Conservation (phyloP, 64 coral and sea anemone species). For the Porites lutea region DNA sequence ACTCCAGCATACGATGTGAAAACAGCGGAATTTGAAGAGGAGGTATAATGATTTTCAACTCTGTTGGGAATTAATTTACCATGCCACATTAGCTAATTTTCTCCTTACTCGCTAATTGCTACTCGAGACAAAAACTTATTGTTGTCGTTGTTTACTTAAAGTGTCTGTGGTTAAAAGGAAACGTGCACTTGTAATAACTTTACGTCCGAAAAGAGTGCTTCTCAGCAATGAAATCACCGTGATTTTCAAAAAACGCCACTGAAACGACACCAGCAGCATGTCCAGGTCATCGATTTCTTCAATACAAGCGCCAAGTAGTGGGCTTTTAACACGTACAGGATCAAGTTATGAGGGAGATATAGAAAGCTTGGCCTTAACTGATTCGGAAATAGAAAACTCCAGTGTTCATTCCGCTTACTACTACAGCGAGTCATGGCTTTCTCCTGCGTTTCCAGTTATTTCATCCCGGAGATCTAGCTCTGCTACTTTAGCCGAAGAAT, state of each 20-base stretch:
- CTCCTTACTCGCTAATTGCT: too few relatives aligned
- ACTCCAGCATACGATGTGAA: too few relatives aligned
- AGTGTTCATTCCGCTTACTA: not conserved
- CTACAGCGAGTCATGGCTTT: not conserved
- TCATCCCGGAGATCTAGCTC: not conserved
- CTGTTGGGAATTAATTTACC: too few relatives aligned
- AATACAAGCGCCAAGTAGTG: not conserved
- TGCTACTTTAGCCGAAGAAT: not conserved
- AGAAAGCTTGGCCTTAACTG: not conserved
- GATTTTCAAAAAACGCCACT: not conserved
- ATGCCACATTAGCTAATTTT: too few relatives aligned
- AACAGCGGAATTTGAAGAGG: too few relatives aligned
- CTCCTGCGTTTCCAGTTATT: not conserved
- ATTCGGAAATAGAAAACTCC: not conserved
- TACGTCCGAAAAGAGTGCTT: too few relatives aligned
- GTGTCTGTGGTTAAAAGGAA: too few relatives aligned
- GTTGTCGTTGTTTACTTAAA: too few relatives aligned
- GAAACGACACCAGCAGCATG: not conserved
- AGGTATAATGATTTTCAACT: too few relatives aligned
- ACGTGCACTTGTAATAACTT: too few relatives aligned
- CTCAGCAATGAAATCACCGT: not conserved
- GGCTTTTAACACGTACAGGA: not conserved
- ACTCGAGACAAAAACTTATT: too few relatives aligned
- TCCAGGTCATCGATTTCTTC: not conserved
- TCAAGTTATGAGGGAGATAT: slow-evolving; percentile 21